A percentile compares a stretch with the other conserved stretches of the same genome.
These are phyloP conservation scores for Holcopasites calliopsidis DNA, from an alignment of 1,140 invertebrate genomes.

Conservation along the genomic window DNA sequence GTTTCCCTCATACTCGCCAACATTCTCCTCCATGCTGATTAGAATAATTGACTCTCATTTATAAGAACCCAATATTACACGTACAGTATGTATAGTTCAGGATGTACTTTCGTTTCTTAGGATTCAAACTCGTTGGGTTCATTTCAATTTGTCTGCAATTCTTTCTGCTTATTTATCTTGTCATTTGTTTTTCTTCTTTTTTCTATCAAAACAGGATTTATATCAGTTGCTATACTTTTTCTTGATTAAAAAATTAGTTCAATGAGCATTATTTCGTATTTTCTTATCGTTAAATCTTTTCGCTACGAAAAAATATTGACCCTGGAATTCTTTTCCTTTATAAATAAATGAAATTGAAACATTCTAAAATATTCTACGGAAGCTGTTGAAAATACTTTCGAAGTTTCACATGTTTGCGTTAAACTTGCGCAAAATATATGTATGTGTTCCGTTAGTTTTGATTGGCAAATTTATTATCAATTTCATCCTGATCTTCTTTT, in stretches of 20 bases:
- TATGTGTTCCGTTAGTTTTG: not conserved
- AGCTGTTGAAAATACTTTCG: too few species aligned
- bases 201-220: not conserved
- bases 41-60: conserved; percentile 63
- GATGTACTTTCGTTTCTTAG: conserved; percentile 53
- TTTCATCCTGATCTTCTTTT: not conserved
- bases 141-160: not conserved
- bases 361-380: not conserved
- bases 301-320: not conserved
- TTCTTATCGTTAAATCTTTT: too few species aligned
- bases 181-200: not conserved
- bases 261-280: too few species aligned
- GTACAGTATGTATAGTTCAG: conserved; percentile 34
- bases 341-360: not conserved
- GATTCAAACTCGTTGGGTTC: not conserved
- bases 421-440: not conserved
- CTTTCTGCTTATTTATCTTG: not conserved
- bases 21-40: conserved; percentile 40
- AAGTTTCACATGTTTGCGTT: not conserved
- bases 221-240: too few species aligned
- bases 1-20: conserved; percentile 23
- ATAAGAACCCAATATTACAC: conserved; percentile 54
- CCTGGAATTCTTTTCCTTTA: not conserved
- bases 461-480: not conserved
- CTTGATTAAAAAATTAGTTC: too few species aligned